Evolutionary conservation across 2,113 vertebrate species (phyloP).

Genomic region (Gobius niger): DNA sequence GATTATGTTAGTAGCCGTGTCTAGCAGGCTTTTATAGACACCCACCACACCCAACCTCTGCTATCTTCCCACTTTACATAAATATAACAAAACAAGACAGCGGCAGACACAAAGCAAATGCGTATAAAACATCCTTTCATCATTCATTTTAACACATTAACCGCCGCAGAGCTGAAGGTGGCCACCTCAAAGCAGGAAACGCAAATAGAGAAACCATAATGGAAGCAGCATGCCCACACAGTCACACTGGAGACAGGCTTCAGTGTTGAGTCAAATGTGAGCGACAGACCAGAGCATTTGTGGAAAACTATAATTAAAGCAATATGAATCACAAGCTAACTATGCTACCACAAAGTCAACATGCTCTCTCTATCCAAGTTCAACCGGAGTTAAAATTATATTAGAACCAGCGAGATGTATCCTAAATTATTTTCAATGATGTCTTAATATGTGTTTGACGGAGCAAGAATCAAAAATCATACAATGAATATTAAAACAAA

Average conservation of each 20-base stretch:
- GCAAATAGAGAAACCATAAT: slow-evolving; percentile 3
- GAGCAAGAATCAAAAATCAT: too few species aligned
- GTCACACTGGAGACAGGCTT: neutral
- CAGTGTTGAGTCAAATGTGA: neutral
- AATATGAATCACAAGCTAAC: slow-evolving; percentile 5
- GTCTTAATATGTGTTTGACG: too few species aligned
- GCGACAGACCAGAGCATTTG: neutral
- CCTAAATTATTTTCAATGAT: slow-evolving; percentile 6
- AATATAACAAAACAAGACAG: neutral
- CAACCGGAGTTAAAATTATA: slow-evolving; percentile 12
- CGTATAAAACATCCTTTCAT: slow-evolving; percentile 3
- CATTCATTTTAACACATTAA: slow-evolving; percentile 5
- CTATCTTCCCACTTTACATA: neutral
- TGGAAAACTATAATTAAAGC: slow-evolving; percentile 8
- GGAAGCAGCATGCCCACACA: neutral
- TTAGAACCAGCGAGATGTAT: neutral
- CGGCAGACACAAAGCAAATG: neutral
- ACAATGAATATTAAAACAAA: too few species aligned
- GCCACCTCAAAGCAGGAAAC: slow-evolving; percentile 1
- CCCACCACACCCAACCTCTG: neutral
- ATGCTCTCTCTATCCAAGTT: slow-evolving; percentile 1
- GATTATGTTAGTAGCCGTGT: neutral
- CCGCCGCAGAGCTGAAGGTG: neutral
- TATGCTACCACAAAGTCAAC: neutral
- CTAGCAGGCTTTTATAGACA: neutral